A percentile compares a stretch with the other conserved stretches of the same genome.
Conservation (phyloP, 2,888 invertebrate species). For the Macaria notata region DNA sequence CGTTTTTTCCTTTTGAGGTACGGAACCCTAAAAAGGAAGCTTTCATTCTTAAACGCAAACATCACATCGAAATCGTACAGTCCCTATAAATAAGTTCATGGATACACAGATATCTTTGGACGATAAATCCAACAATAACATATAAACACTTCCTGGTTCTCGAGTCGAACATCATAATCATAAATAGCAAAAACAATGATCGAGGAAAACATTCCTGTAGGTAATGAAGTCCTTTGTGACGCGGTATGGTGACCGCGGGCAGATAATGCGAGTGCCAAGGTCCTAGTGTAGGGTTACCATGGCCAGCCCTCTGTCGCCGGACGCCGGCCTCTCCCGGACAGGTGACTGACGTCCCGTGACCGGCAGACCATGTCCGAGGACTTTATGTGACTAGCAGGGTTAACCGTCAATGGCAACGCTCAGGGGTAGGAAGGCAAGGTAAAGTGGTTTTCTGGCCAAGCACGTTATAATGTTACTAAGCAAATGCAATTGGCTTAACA, state of each 20-base stretch:
- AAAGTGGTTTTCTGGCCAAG: too few relatives aligned
- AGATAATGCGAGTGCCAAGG: slow-evolving; percentile 55
- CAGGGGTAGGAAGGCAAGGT: too few relatives aligned
- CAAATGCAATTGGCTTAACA: too few relatives aligned
- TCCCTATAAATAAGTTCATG: too few relatives aligned
- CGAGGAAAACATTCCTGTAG: slow-evolving; percentile 68
- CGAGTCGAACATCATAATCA: slow-evolving; percentile 45
- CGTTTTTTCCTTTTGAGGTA: too few relatives aligned
- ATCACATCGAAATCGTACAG: too few relatives aligned
- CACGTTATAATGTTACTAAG: too few relatives aligned
- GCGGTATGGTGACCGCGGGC: slow-evolving; percentile 55
- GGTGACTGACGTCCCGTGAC: not conserved
- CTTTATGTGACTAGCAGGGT: not conserved
- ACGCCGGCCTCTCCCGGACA: slow-evolving; percentile 3
- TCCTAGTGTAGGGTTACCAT: slow-evolving; percentile 66
- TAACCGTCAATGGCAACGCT: too few relatives aligned
- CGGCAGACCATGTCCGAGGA: not conserved
- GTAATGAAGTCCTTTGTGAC: slow-evolving; percentile 72
- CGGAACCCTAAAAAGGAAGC: too few relatives aligned
- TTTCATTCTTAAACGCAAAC: too few relatives aligned
- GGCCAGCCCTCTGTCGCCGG: slow-evolving; percentile 38
- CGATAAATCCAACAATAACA: slow-evolving; percentile 21
- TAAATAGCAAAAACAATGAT: slow-evolving; percentile 66
- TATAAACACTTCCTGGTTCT: slow-evolving; percentile 52
- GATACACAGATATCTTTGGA: slow-evolving; percentile 2